Evolutionary conservation across 2,888 invertebrate genomes (phyloP).

Genomic region (Ligdia adustata): DNA sequence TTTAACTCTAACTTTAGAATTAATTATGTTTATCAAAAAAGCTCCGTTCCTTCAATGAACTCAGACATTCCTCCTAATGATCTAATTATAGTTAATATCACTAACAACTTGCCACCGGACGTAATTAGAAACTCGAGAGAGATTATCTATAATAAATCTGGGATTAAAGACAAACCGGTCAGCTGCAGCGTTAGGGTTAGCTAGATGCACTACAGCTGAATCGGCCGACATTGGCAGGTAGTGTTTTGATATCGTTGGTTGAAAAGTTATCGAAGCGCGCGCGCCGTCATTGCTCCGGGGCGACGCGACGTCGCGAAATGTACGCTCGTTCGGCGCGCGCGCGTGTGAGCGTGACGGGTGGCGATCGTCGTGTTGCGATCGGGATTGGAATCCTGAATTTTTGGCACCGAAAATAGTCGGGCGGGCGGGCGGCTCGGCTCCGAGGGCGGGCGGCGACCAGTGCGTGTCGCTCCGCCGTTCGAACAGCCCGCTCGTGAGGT

Average conservation of each 20-base stretch:
- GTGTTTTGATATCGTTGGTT: conserved; percentile 36
- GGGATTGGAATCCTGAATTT: conserved; percentile 77
- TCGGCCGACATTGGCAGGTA: conserved; percentile 32
- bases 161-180: neutral
- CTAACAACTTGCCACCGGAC: conserved; percentile 39
- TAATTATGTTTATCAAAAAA: conserved; percentile 14
- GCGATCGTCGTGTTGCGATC: conserved; percentile 54
- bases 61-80: conserved; percentile 16
- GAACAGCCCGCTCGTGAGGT: conserved; percentile 82
- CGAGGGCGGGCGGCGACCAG: conserved; percentile 74
- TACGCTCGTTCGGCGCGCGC: conserved; percentile 22
- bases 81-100: conserved; percentile 30
- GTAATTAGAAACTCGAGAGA: conserved; percentile 33
- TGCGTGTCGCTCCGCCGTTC: conserved; percentile 84
- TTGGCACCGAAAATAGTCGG: conserved; percentile 83
- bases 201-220: conserved; percentile 11
- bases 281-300: too few species aligned
- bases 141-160: too few species aligned
- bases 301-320: conserved; percentile 25
- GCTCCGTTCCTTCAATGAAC: conserved; percentile 22
- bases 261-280: conserved; percentile 39
- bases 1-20: neutral
- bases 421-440: conserved; percentile 68
- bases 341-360: conserved; percentile 67
- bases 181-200: conserved; percentile 7